These are phyloP conservation scores for Cyrtonyx montezumae DNA, from an alignment of 2,113 vertebrate species.

Conservation along the genomic window DNA sequence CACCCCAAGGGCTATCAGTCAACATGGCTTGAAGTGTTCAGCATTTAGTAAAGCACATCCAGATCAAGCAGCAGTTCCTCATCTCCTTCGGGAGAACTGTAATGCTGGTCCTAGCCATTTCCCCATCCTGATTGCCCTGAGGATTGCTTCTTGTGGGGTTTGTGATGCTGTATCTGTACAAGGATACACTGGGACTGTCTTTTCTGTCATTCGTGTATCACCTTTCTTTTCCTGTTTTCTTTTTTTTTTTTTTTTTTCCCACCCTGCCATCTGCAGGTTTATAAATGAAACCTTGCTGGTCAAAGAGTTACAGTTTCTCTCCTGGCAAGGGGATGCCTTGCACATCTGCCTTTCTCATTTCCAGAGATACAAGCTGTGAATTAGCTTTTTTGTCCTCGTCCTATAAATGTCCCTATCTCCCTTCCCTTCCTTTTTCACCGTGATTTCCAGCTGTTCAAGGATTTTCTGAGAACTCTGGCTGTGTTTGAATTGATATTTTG, in stretches of 20 bases:
- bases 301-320: not conserved
- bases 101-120: not conserved
- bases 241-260: not conserved
- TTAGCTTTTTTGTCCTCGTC: slow-evolving; percentile 3
- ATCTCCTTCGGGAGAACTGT: not conserved
- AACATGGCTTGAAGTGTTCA: not conserved
- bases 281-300: not conserved
- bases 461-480: not conserved
- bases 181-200: not conserved
- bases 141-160: not conserved
- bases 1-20: not conserved
- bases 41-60: not conserved
- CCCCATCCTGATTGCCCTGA: not conserved
- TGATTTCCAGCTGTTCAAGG: slow-evolving; percentile 24
- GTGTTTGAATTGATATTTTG: not conserved
- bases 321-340: not conserved
- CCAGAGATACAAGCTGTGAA: slow-evolving; percentile 41
- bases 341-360: slow-evolving; percentile 49
- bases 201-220: not conserved
- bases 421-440: not conserved
- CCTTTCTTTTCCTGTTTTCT: not conserved
- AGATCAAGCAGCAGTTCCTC: not conserved
- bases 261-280: not conserved
- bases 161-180: not conserved
- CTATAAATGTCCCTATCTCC: not conserved